Evolutionary conservation across 1,140 invertebrate species (phyloP).

Genomic region (Macrobrachium nipponense): DNA sequence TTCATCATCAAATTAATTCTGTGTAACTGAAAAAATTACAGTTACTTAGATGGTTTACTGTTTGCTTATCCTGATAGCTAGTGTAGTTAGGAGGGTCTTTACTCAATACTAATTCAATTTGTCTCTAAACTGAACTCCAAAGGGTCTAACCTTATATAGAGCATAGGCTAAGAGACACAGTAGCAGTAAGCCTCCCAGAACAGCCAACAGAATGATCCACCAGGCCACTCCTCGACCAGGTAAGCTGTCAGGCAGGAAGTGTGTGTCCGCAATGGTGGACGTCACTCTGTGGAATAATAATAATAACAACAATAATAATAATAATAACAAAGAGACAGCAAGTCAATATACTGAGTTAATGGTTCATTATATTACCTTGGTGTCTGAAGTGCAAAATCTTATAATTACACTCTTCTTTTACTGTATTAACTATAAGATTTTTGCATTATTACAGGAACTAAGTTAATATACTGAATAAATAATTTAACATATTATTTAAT

Average conservation of each 20-base stretch:
- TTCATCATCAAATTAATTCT: too few relatives aligned
- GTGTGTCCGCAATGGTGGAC: background rate
- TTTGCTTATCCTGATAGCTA: background rate
- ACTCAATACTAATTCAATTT: background rate
- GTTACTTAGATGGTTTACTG: too few relatives aligned
- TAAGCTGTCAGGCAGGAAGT: conserved; percentile 40
- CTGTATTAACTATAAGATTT: too few relatives aligned
- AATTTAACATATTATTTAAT: too few relatives aligned
- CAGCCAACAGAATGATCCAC: conserved; percentile 52
- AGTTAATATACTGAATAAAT: too few relatives aligned
- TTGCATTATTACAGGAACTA: too few relatives aligned
- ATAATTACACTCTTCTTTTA: too few relatives aligned
- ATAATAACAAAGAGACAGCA: background rate
- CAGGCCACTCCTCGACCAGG: conserved; percentile 40
- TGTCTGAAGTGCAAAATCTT: too few relatives aligned
- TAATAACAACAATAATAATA: background rate
- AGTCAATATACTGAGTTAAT: background rate
- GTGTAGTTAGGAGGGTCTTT: background rate
- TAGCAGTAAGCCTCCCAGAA: conserved; percentile 56
- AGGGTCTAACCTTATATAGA: conserved; percentile 28
- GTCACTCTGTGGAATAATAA: background rate
- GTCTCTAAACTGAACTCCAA: background rate
- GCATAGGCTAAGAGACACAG: conserved; percentile 32
- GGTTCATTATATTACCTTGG: too few relatives aligned
- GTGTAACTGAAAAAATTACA: too few relatives aligned